Conservation (phyloP, 2,797 vertebrate species). For the Centropyge bicolor region DNA sequence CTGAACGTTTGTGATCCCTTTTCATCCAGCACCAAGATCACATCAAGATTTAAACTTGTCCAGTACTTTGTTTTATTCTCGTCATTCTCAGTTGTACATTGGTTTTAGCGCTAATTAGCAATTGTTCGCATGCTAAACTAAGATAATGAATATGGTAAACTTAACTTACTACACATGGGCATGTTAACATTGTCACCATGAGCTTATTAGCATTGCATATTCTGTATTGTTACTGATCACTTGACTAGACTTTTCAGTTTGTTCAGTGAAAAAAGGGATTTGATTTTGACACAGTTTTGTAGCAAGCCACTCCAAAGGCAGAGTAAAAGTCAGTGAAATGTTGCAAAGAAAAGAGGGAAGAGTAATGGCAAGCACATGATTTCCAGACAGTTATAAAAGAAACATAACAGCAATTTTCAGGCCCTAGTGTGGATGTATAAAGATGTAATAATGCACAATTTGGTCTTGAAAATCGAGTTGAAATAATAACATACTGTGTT, state of each 20-base stretch:
- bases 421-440: rapidly evolving
- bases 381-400: background rate
- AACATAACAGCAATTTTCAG: background rate
- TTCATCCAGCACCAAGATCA: too few species aligned
- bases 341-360: background rate
- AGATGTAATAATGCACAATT: background rate
- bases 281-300: background rate
- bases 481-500: background rate
- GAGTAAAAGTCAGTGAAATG: background rate
- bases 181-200: background rate
- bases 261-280: background rate
- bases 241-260: background rate
- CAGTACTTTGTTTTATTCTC: too few species aligned
- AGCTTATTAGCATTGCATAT: background rate
- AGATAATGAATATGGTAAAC: background rate
- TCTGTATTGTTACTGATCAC: background rate
- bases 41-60: too few species aligned
- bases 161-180: background rate
- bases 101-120: too few species aligned
- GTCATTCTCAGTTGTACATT: too few species aligned
- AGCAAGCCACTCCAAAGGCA: background rate
- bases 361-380: too few species aligned
- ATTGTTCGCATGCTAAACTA: background rate
- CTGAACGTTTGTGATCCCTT: too few species aligned
- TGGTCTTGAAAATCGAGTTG: background rate